Conservation (phyloP, 35 echinoderm and acorn worm species). For the Antedon bifida region DNA sequence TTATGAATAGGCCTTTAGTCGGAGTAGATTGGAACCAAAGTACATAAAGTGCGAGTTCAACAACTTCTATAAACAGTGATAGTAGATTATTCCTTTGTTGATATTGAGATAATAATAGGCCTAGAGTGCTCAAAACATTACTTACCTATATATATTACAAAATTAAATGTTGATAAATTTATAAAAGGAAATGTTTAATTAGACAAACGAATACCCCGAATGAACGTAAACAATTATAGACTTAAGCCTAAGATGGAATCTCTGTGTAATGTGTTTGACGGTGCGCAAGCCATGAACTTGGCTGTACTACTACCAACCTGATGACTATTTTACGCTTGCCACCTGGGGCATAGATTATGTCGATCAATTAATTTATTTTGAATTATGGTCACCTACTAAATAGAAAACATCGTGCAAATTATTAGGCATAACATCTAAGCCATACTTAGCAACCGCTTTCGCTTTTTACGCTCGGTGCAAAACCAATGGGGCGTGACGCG, state of each 20-base stretch:
- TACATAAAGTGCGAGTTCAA: too few species aligned
- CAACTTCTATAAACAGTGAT: too few species aligned
- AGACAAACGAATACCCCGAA: background rate
- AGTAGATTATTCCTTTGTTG: too few species aligned
- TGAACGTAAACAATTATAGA: background rate
- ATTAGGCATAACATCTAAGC: background rate
- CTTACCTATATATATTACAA: too few species aligned
- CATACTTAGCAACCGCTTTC: background rate
- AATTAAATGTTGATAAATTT: too few species aligned
- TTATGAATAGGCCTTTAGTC: too few species aligned
- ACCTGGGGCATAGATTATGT: background rate
- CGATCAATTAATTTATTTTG: background rate
- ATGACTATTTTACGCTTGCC: background rate
- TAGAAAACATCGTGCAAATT: background rate
- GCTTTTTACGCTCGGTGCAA: background rate
- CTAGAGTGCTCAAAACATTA: too few species aligned
- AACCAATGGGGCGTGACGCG: background rate
- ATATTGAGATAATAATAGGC: too few species aligned
- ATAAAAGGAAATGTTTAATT: background rate
- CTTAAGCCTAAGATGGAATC: background rate
- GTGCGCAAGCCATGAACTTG: background rate
- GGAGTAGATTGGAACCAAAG: too few species aligned
- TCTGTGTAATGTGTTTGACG: background rate
- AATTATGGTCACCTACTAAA: background rate
- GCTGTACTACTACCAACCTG: background rate